Conservation (phyloP, 2,113 vertebrate genomes). For the Perca flavescens region DNA sequence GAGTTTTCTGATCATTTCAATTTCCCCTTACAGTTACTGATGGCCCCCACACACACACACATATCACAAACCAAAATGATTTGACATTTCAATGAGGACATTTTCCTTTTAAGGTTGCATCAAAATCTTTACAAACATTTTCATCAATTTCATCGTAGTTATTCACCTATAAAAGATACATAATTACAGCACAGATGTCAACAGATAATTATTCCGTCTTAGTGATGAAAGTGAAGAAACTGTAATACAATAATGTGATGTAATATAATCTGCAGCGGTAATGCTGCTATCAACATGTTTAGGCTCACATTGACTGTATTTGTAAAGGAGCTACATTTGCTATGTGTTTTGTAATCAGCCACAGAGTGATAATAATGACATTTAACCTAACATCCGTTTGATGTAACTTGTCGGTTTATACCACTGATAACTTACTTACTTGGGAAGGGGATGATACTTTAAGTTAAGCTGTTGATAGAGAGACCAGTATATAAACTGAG, state of each 20-base stretch:
- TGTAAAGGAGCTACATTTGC: background rate
- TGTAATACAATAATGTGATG: background rate
- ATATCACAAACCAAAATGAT: background rate
- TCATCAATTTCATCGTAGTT: background rate
- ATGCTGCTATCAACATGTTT: background rate
- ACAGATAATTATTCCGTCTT: background rate
- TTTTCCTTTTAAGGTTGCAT: background rate
- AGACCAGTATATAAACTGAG: background rate
- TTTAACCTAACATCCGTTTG: background rate
- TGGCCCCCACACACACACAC: conserved; percentile 44
- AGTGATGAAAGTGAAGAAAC: background rate
- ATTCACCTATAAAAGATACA: background rate
- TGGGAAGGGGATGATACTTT: background rate
- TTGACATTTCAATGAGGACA: background rate
- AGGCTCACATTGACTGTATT: background rate
- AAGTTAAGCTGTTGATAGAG: background rate
- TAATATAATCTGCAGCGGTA: background rate
- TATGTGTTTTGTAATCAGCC: background rate
- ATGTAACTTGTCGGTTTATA: background rate
- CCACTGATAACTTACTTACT: background rate
- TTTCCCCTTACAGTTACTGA: conserved; percentile 67
- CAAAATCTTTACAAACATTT: background rate
- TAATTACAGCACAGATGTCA: background rate
- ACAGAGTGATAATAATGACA: background rate
- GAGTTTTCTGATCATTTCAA: conserved; percentile 68